These are phyloP conservation scores for Oncorhynchus tshawytscha DNA, from an alignment of 2,113 vertebrate genomes.

Conservation along the genomic window DNA sequence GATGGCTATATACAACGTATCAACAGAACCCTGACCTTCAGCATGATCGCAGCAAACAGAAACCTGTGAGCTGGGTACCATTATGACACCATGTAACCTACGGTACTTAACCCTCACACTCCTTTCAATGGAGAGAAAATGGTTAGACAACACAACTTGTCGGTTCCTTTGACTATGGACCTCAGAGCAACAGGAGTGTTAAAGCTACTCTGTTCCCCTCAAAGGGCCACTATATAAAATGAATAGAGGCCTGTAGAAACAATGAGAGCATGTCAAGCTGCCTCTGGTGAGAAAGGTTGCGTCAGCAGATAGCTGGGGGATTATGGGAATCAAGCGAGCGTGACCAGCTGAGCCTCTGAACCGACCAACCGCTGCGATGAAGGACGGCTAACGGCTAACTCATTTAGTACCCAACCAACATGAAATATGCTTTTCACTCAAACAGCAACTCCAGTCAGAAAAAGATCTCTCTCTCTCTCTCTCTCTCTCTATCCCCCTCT, in stretches of 20 bases:
- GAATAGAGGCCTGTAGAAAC: background rate
- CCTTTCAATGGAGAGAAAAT: no score
- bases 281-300: constrained; percentile 59
- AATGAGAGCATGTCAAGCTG: constrained; percentile 33
- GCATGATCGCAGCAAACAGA: background rate
- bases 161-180: constrained; percentile 7
- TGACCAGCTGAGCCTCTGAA: constrained; percentile 50
- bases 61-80: background rate
- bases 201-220: constrained; percentile 5
- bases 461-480: no score
- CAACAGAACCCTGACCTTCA: background rate
- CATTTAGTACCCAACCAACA: constrained; percentile 28
- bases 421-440: constrained; percentile 30
- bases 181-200: background rate
- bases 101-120: constrained; percentile 10
- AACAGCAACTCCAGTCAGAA: constrained; percentile 32
- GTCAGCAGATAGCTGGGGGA: constrained; percentile 59
- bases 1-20: background rate
- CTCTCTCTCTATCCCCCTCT: no score
- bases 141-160: background rate
- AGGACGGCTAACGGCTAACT: constrained; percentile 19
- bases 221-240: constrained; percentile 23
- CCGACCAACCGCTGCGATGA: constrained; percentile 28
- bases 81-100: background rate
- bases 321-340: constrained; percentile 53